These are phyloP conservation scores for Pterocles burchelli DNA, from an alignment of 2,113 vertebrate genomes.

Conservation along the genomic window DNA sequence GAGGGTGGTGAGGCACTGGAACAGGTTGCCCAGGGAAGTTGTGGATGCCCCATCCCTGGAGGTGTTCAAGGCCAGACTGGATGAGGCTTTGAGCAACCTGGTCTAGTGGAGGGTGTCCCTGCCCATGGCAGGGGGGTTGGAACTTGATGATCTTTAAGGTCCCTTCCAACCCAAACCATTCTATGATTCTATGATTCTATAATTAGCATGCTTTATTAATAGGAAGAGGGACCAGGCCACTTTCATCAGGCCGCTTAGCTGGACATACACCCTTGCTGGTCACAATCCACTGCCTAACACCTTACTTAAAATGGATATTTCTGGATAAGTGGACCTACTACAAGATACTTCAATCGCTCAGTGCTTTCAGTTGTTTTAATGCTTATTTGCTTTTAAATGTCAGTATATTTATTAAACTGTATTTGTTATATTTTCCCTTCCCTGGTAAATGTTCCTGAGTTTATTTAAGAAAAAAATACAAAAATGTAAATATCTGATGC, in stretches of 20 bases:
- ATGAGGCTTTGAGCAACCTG: too few relatives aligned
- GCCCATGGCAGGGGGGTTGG: too few relatives aligned
- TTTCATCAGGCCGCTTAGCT: background rate
- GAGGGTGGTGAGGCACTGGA: too few relatives aligned
- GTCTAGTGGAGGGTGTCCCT: too few relatives aligned
- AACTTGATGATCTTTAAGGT: too few relatives aligned
- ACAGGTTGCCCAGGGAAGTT: too few relatives aligned
- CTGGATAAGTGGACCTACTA: background rate
- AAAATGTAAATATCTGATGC: background rate
- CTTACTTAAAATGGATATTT: constrained; percentile 13
- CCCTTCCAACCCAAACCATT: too few relatives aligned
- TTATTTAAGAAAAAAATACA: background rate
- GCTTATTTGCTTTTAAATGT: background rate
- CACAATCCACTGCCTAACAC: background rate
- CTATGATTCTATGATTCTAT: too few relatives aligned
- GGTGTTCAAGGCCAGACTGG: too few relatives aligned
- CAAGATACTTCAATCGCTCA: background rate
- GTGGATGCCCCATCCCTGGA: too few relatives aligned
- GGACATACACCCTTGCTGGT: background rate
- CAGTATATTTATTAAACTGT: background rate
- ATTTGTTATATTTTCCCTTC: background rate
- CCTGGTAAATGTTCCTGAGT: background rate
- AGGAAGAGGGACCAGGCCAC: background rate
- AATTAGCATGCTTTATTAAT: background rate
- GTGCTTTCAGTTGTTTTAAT: background rate